Conservation (phyloP, 2,113 vertebrate genomes). For the Pseudois nayaur region DNA sequence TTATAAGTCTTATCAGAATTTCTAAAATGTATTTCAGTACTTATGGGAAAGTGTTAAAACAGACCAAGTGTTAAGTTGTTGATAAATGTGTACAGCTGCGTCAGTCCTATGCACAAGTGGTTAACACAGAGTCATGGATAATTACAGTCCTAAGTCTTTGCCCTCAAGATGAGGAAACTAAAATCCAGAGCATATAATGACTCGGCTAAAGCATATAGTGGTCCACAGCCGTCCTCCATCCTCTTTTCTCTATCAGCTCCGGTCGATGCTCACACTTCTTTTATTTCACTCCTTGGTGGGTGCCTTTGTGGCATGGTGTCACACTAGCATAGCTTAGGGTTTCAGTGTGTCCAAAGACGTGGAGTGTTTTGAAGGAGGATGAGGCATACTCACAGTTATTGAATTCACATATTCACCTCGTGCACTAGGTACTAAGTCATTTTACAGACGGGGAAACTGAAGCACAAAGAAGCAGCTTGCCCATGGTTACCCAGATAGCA, state of each 20-base stretch:
- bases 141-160: neutral
- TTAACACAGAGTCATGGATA: neutral
- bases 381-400: neutral
- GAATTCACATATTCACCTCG: neutral
- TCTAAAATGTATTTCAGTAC: neutral
- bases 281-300: neutral
- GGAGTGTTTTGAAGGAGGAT: neutral
- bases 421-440: neutral
- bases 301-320: neutral
- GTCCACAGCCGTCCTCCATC: neutral
- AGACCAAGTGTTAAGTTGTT: neutral
- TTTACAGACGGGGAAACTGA: neutral
- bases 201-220: neutral
- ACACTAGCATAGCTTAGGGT: neutral
- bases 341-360: neutral
- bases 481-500: neutral
- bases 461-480: neutral
- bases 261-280: neutral
- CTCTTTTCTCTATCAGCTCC: neutral
- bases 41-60: neutral
- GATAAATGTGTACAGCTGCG: neutral
- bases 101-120: neutral
- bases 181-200: neutral
- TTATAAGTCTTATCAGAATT: neutral
- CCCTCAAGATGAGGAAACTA: neutral